A percentile compares a stretch with the other conserved stretches of the same genome.
These are phyloP conservation scores for Oreochromis grahami DNA, from an alignment of 2,797 vertebrate genomes.

Conservation along the genomic window DNA sequence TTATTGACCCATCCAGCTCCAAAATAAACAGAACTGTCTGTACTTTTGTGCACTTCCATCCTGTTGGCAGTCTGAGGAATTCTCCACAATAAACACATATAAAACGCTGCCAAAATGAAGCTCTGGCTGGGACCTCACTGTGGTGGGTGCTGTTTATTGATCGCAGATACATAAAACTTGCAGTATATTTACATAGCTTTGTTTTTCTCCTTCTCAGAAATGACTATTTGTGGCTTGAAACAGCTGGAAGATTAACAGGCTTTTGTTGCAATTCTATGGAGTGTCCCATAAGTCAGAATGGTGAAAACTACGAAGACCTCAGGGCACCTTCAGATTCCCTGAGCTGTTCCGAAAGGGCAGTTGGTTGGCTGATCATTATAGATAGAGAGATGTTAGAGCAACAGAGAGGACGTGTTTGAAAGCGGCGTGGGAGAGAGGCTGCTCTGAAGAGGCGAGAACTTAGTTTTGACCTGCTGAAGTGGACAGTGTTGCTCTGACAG, in stretches of 20 bases:
- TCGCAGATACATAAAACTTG: background rate
- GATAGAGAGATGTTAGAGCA: background rate
- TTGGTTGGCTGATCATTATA: background rate
- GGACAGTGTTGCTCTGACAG: constrained; percentile 28
- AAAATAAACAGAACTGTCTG: background rate
- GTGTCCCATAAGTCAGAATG: background rate
- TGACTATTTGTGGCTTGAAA: background rate
- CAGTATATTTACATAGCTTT: background rate
- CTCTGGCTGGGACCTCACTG: background rate
- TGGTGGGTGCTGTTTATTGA: background rate
- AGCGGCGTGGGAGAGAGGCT: constrained; percentile 15
- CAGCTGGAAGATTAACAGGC: background rate
- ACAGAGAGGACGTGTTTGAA: background rate
- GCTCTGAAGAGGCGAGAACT: constrained; percentile 23
- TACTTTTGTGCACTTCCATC: background rate
- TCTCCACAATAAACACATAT: background rate
- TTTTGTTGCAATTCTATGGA: background rate
- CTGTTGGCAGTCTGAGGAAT: background rate
- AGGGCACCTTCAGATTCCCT: background rate
- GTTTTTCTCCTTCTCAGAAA: background rate
- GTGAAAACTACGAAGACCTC: background rate
- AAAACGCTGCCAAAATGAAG: background rate
- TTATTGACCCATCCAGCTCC: background rate
- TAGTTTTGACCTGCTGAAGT: constrained; percentile 32
- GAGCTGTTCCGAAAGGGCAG: background rate